A percentile compares a stretch with the other conserved stretches of the same genome.
These are phyloP conservation scores for Porphyrio hochstetteri DNA, from an alignment of 2,113 vertebrate species.

Conservation along the genomic window DNA sequence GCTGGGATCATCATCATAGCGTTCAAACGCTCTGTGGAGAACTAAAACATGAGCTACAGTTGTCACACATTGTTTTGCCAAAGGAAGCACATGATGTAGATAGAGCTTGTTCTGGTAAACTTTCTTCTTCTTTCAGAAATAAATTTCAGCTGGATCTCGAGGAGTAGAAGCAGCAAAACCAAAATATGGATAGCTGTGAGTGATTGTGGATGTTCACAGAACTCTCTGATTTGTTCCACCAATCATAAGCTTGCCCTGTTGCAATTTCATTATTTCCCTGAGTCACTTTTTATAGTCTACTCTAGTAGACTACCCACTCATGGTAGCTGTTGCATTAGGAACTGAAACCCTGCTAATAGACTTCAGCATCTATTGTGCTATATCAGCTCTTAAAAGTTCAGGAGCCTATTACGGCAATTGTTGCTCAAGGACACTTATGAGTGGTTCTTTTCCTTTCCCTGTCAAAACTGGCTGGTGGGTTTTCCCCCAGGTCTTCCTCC, in stretches of 20 bases:
- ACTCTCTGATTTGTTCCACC: not conserved
- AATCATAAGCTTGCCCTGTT: not conserved
- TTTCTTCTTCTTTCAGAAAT: not conserved
- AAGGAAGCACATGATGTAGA: not conserved
- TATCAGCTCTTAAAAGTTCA: not conserved
- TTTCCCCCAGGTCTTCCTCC: not conserved
- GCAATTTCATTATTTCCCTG: not conserved
- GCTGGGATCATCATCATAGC: not conserved
- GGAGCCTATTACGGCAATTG: not conserved
- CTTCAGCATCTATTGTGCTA: not conserved
- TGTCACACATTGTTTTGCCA: not conserved
- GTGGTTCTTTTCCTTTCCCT: not conserved
- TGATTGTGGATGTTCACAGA: not conserved
- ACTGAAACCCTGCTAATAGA: not conserved
- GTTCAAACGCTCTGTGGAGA: not conserved
- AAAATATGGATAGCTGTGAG: not conserved
- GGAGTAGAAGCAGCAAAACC: not conserved
- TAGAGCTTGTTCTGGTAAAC: not conserved
- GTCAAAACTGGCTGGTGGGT: accelerated
- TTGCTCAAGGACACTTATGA: not conserved
- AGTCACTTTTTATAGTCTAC: not conserved
- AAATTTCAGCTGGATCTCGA: not conserved
- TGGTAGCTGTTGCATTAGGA: not conserved
- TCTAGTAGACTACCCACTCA: not conserved
- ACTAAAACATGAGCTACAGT: not conserved